phyloP scores from a whole-genome alignment of 2,888 invertebrate genomes.

The Caenorhabditis drosophilae region DNA sequence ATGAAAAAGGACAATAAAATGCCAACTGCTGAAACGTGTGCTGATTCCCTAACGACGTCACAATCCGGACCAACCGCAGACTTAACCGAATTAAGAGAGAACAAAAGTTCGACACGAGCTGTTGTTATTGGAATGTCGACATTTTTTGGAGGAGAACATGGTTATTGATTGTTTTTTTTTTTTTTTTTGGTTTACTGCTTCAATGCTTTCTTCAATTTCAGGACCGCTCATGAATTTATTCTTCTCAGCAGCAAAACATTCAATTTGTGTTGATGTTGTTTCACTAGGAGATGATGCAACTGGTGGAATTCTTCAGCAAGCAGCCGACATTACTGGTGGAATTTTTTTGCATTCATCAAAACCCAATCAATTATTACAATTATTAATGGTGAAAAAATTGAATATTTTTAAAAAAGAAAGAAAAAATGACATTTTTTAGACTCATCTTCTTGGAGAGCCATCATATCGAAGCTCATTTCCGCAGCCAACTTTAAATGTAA shows the following conservation, averaged over 20 bases:
- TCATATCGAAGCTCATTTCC: slow-evolving; percentile 28
- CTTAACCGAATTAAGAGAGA: background rate
- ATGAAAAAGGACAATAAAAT: slow-evolving; percentile 37
- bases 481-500: slow-evolving; percentile 28
- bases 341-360: slow-evolving; percentile 23
- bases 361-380: slow-evolving; percentile 17
- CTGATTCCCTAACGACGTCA: slow-evolving; percentile 20
- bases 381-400: slow-evolving; percentile 24
- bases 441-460: slow-evolving; percentile 35
- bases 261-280: slow-evolving; percentile 47
- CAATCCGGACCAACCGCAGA: slow-evolving; percentile 1
- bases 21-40: slow-evolving; percentile 11
- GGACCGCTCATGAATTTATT: slow-evolving; percentile 49
- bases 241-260: slow-evolving; percentile 50
- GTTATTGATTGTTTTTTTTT: slow-evolving; percentile 18
- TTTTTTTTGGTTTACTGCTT: too few species aligned
- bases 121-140: slow-evolving; percentile 44
- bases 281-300: slow-evolving; percentile 39
- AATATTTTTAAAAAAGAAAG: background rate
- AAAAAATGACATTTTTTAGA: slow-evolving; percentile 16
- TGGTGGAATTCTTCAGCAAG: slow-evolving; percentile 49
- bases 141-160: slow-evolving; percentile 43
- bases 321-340: slow-evolving; percentile 53
- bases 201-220: too few species aligned
- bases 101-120: slow-evolving; percentile 22